Evolutionary conservation across 2,113 vertebrate species (phyloP).

Genomic region (Prunella fulvescens): DNA sequence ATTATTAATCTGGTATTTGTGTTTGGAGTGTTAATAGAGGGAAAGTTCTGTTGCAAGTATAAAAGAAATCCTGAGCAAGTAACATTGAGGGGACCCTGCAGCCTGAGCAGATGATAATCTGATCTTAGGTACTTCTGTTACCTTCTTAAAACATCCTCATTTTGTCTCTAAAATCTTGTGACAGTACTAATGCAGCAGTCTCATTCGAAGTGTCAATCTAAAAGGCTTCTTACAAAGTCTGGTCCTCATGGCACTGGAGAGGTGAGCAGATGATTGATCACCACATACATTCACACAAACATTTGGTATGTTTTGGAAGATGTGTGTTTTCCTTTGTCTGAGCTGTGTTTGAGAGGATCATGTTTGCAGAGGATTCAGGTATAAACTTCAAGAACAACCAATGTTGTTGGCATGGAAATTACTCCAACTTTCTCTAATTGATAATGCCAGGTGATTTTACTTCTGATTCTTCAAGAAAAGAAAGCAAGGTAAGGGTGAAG

Average conservation of each 20-base stretch:
- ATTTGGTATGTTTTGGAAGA: background rate
- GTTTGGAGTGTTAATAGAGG: background rate
- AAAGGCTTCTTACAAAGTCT: background rate
- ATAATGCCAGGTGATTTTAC: background rate
- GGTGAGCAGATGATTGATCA: background rate
- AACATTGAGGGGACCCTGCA: background rate
- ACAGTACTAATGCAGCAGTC: background rate
- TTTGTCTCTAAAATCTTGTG: background rate
- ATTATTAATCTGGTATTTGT: background rate
- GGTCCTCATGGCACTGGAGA: background rate
- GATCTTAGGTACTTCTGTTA: background rate
- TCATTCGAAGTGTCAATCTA: background rate
- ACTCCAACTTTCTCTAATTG: background rate
- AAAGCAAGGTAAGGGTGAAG: background rate
- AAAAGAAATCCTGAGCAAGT: background rate
- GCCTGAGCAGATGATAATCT: background rate
- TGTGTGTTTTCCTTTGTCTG: rapidly evolving
- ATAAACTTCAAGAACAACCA: background rate
- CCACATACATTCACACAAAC: background rate
- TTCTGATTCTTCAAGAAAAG: background rate
- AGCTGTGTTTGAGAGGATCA: background rate
- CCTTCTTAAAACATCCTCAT: background rate
- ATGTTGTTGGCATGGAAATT: rapidly evolving
- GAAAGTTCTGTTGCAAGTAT: background rate
- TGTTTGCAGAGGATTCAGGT: background rate